Evolutionary conservation across 2,888 invertebrate genomes (phyloP).

Genomic region (Tricholauxania praeusta): DNA sequence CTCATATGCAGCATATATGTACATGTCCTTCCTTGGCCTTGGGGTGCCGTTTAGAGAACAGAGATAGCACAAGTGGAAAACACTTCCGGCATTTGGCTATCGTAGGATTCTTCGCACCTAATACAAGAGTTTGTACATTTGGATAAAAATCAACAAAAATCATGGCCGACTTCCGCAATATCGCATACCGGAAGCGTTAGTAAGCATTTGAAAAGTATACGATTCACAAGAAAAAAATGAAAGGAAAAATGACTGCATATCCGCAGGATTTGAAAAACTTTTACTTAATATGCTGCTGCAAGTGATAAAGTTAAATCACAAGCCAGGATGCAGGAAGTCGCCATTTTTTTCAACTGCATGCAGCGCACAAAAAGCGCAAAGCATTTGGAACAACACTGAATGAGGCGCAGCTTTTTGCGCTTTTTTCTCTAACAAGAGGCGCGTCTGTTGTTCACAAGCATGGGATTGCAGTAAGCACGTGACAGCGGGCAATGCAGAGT

Average conservation of each 20-base stretch:
- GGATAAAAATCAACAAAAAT: constrained; percentile 47
- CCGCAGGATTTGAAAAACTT: background rate
- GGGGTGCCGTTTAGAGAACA: too few relatives aligned
- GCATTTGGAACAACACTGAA: background rate
- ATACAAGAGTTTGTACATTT: constrained; percentile 37
- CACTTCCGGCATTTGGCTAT: constrained; percentile 23
- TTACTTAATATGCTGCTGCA: background rate
- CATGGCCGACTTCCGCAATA: constrained; percentile 42
- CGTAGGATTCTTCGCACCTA: constrained; percentile 42
- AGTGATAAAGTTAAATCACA: background rate
- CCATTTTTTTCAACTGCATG: background rate
- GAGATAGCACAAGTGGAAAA: too few relatives aligned
- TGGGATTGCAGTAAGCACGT: constrained; percentile 27
- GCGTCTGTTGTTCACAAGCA: constrained; percentile 11
- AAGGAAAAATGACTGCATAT: background rate
- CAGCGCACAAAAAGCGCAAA: background rate
- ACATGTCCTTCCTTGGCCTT: too few relatives aligned
- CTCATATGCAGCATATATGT: too few relatives aligned
- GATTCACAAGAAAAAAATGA: background rate
- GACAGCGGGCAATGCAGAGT: background rate
- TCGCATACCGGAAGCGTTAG: constrained; percentile 37
- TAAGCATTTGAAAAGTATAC: constrained; percentile 17
- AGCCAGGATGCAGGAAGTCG: background rate
- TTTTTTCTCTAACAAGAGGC: constrained; percentile 22
- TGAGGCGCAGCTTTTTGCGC: background rate